A percentile compares a stretch with the other conserved stretches of the same genome.
These are phyloP conservation scores for Apis dorsata DNA, from an alignment of 1,140 invertebrate genomes.

Conservation along the genomic window DNA sequence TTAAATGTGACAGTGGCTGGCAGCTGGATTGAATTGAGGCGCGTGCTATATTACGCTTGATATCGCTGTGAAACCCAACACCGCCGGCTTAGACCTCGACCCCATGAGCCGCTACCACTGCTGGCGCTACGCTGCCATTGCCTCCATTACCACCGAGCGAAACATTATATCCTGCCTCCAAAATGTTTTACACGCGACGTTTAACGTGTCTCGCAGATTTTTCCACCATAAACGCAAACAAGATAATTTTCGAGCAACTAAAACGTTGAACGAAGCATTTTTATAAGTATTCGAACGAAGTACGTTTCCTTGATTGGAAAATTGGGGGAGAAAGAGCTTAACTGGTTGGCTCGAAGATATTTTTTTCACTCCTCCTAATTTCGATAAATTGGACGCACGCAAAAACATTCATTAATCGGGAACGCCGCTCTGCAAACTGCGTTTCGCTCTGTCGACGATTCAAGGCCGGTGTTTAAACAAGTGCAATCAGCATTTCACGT, in stretches of 20 bases:
- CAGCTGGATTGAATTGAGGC: slow-evolving; percentile 70
- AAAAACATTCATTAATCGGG: slow-evolving; percentile 4
- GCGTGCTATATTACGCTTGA: slow-evolving; percentile 70
- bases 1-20: slow-evolving; percentile 59
- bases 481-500: background rate
- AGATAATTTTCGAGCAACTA: background rate
- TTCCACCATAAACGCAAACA: background rate
- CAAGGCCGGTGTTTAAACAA: slow-evolving; percentile 28
- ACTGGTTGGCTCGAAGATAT: too few species aligned
- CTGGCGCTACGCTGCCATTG: slow-evolving; percentile 46
- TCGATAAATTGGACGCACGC: background rate
- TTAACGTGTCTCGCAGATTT: background rate
- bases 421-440: background rate
- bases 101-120: slow-evolving; percentile 51
- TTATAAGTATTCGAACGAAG: too few species aligned
- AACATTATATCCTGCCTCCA: slow-evolving; percentile 45
- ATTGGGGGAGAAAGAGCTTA: too few species aligned
- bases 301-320: too few species aligned
- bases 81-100: slow-evolving; percentile 66
- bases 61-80: slow-evolving; percentile 68
- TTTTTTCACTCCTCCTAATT: background rate
- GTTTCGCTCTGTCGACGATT: slow-evolving; percentile 12
- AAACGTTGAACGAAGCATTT: too few species aligned
- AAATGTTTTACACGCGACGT: slow-evolving; percentile 10
- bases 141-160: slow-evolving; percentile 41